phyloP scores from a whole-genome alignment of 2,797 vertebrate species.

The Carcharodon carcharias region DNA sequence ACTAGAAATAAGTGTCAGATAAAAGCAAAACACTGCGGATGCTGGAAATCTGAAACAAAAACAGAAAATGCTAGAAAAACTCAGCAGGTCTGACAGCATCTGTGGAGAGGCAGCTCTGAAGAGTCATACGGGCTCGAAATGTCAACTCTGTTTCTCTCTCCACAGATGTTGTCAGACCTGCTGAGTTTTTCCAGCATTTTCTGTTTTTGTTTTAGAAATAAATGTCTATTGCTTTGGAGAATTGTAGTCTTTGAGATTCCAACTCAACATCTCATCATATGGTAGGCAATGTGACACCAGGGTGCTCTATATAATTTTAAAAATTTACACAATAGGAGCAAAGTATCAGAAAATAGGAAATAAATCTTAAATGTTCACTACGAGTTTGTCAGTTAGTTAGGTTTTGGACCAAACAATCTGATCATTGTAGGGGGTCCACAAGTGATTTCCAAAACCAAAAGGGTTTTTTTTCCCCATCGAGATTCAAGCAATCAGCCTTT shows the following conservation, averaged over 20 bases:
- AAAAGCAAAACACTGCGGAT: no score
- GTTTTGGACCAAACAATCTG: background rate
- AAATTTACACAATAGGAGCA: background rate
- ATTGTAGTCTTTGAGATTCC: background rate
- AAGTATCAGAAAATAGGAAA: background rate
- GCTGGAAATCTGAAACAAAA: no score
- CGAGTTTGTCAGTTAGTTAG: background rate
- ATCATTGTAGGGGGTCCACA: background rate
- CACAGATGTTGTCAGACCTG: no score
- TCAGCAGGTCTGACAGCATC: no score
- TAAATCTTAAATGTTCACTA: background rate
- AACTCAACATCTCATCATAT: background rate
- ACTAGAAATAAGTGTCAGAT: background rate
- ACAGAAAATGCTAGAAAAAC: no score
- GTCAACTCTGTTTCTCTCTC: no score
- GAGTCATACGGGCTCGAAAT: no score
- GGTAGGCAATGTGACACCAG: background rate
- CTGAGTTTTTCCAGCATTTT: no score
- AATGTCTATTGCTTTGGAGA: background rate
- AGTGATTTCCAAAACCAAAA: background rate
- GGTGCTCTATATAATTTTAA: background rate
- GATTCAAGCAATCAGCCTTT: background rate
- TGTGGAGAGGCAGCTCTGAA: no score
- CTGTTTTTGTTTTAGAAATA: background rate
- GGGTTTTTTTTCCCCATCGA: background rate